phyloP scores from a whole-genome alignment of 2,888 invertebrate species.

The Ophion obscuratus region DNA sequence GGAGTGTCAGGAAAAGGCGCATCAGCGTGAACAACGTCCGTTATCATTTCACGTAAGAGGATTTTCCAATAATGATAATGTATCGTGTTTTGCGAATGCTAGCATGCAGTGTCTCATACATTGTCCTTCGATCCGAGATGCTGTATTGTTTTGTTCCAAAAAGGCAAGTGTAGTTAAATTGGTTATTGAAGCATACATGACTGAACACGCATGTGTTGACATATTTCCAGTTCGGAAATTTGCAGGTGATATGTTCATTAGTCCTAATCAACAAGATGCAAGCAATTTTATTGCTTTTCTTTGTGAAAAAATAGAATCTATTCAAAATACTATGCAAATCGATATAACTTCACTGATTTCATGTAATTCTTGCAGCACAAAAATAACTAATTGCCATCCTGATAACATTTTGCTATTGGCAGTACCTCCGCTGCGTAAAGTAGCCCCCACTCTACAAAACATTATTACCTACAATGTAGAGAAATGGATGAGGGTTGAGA shows the following conservation, averaged over 20 bases:
- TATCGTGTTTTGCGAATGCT: conserved; percentile 52
- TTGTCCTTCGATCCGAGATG: conserved; percentile 24
- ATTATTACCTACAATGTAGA: conserved; percentile 6
- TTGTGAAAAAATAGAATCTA: conserved; percentile 7
- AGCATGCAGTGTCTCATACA: conserved; percentile 46
- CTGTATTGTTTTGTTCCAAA: not conserved
- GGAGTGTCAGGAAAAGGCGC: too few species aligned
- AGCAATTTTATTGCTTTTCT: conserved; percentile 29
- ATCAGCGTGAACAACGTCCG: conserved; percentile 1
- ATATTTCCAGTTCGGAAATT: not conserved
- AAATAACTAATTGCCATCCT: not conserved
- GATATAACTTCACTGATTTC: not conserved
- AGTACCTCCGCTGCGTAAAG: too few species aligned
- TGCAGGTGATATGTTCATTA: conserved; percentile 38
- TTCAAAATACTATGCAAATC: not conserved
- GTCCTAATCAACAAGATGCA: conserved; percentile 45
- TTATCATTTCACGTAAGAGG: conserved; percentile 36
- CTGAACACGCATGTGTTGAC: not conserved
- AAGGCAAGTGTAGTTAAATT: not conserved
- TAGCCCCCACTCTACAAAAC: conserved; percentile 13
- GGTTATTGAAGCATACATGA: conserved; percentile 7
- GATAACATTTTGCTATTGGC: not conserved
- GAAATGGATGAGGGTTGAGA: conserved; percentile 16
- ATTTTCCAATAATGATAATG: conserved; percentile 38
- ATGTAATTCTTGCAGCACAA: not conserved